A percentile compares a stretch with the other conserved stretches of the same genome.
Evolutionary conservation across 2,797 vertebrate species (phyloP).

Genomic region (Microctenopoma steveboyesi): DNA sequence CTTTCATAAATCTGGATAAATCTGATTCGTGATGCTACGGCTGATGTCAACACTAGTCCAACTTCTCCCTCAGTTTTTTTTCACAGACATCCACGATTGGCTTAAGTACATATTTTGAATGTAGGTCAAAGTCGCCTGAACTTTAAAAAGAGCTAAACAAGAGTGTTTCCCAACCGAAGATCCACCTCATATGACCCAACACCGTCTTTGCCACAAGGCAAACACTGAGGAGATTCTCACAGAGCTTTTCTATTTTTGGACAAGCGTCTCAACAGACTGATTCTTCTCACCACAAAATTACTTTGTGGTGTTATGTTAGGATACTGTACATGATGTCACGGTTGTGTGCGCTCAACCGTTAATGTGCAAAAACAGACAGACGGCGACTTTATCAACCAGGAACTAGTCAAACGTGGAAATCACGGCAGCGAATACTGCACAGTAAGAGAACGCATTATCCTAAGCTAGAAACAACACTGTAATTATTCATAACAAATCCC

Average conservation of each 20-base stretch:
- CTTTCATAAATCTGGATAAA: slow-evolving; percentile 29
- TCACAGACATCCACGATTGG: not conserved
- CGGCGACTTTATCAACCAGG: not conserved
- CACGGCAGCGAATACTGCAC: slow-evolving; percentile 16
- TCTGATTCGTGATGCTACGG: slow-evolving; percentile 7
- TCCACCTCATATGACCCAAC: slow-evolving; percentile 6
- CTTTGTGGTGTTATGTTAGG: not conserved
- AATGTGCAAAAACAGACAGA: slow-evolving; percentile 1
- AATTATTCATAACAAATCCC: slow-evolving; percentile 40
- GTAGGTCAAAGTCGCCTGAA: not conserved
- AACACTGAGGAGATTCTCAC: slow-evolving; percentile 1
- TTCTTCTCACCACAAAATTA: not conserved
- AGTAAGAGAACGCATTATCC: slow-evolving; percentile 37
- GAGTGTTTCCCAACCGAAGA: not conserved
- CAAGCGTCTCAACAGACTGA: not conserved
- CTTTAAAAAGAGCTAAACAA: not conserved
- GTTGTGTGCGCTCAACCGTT: not conserved
- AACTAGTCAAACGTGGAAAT: slow-evolving; percentile 26
- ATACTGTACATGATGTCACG: slow-evolving; percentile 7
- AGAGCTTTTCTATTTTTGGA: slow-evolving; percentile 17
- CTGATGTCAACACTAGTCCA: not conserved
- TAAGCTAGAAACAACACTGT: slow-evolving; percentile 31
- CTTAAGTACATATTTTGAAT: not conserved
- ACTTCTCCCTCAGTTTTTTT: not conserved
- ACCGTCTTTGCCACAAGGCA: slow-evolving; percentile 7